Evolutionary conservation across 2,797 vertebrate species (phyloP).

Genomic region (Philypnodon macrostomus): DNA sequence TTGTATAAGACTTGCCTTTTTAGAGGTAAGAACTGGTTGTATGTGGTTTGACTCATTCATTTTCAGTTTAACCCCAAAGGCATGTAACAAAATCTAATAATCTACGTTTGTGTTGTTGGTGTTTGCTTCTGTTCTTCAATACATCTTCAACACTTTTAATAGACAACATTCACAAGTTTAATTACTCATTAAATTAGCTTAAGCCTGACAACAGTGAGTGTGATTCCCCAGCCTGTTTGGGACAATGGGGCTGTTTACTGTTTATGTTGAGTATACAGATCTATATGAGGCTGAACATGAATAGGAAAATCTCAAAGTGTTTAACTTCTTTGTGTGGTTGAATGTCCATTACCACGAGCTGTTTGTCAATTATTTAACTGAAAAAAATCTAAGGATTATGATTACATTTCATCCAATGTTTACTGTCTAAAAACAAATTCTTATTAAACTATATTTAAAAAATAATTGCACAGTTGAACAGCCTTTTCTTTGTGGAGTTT

Average conservation of each 20-base stretch:
- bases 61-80: too few species aligned
- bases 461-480: too few species aligned
- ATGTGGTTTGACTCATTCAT: too few species aligned
- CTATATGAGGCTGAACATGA: slow-evolving; percentile 24
- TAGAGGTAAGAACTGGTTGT: too few species aligned
- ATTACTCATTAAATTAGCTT: slow-evolving; percentile 42
- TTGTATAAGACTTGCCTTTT: too few species aligned
- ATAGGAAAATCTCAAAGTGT: slow-evolving; percentile 13
- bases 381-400: too few species aligned
- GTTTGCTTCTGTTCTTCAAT: slow-evolving; percentile 15
- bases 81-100: too few species aligned
- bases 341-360: neutral
- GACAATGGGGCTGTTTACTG: slow-evolving; percentile 40
- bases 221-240: slow-evolving; percentile 29
- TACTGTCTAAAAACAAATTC: neutral
- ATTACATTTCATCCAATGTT: too few species aligned
- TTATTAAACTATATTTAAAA: too few species aligned
- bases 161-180: slow-evolving; percentile 30
- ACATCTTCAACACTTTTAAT: slow-evolving; percentile 6
- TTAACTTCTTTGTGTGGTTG: slow-evolving; percentile 11
- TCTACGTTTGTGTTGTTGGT: too few species aligned
- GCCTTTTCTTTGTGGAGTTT: too few species aligned
- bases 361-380: too few species aligned
- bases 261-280: slow-evolving; percentile 20
- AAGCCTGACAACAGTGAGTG: slow-evolving; percentile 31